Conservation (phyloP, 2,797 vertebrate genomes). For the Ciconia nigra region DNA sequence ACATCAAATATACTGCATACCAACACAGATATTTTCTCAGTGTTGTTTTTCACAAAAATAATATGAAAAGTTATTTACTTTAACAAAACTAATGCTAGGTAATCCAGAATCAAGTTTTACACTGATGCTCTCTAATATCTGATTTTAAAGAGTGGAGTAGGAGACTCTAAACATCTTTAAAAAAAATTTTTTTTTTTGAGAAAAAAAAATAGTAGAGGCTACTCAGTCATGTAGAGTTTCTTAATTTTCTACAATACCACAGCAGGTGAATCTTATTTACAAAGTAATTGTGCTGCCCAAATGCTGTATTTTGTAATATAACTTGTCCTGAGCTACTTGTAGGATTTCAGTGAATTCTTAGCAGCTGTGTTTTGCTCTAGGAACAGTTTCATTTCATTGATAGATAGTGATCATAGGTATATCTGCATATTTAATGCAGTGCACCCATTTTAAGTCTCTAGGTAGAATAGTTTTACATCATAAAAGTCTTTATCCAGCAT, state of each 20-base stretch:
- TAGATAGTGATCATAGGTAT: neutral
- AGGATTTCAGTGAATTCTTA: neutral
- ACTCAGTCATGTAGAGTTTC: neutral
- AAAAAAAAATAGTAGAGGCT: neutral
- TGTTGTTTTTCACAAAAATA: neutral
- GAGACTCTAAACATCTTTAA: neutral
- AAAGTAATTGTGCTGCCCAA: neutral
- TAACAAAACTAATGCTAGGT: neutral
- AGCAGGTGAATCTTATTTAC: neutral
- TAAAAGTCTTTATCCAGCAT: neutral
- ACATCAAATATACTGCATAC: neutral
- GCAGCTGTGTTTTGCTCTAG: neutral
- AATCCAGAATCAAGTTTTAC: neutral
- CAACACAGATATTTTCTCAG: neutral
- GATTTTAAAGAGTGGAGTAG: neutral
- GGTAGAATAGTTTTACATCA: neutral
- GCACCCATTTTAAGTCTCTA: neutral
- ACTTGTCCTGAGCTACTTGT: neutral
- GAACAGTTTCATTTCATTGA: neutral
- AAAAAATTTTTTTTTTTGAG: neutral
- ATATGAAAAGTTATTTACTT: neutral
- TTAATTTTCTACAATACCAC: neutral
- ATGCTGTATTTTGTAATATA: neutral
- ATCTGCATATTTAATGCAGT: neutral
- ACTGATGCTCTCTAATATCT: neutral